A percentile compares a stretch with the other conserved stretches of the same genome.
Evolutionary conservation across 1,140 invertebrate species (phyloP).

Genomic region (Araneus ventricosus): DNA sequence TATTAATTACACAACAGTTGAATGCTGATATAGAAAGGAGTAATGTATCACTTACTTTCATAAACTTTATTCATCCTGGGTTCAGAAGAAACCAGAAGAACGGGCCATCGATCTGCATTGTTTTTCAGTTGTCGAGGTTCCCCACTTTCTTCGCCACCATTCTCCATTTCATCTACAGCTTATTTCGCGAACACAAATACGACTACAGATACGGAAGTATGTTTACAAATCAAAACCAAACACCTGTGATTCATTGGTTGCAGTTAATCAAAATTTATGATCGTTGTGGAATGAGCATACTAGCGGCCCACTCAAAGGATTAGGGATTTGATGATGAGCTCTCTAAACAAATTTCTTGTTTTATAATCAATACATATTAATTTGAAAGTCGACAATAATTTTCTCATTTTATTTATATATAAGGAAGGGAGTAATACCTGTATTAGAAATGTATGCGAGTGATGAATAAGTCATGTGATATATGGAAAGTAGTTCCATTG

Average conservation of each 20-base stretch:
- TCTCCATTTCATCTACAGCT: constrained; percentile 44
- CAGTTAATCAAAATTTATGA: background rate
- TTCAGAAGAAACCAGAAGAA: constrained; percentile 57
- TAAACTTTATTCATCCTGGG: constrained; percentile 30
- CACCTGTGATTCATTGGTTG: constrained; percentile 4
- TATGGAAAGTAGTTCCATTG: no score
- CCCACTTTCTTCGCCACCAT: constrained; percentile 28
- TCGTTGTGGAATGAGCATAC: no score
- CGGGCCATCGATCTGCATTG: constrained; percentile 53
- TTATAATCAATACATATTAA: no score
- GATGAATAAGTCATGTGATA: no score
- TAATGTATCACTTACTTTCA: constrained; percentile 8
- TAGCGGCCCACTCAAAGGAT: no score
- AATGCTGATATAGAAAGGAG: no score
- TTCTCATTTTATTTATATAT: no score
- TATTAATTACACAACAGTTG: background rate
- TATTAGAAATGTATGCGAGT: no score
- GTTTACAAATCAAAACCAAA: constrained; percentile 48
- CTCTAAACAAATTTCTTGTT: no score
- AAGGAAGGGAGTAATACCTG: no score
- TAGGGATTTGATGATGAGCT: no score
- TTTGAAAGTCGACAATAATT: no score
- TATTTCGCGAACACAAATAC: background rate
- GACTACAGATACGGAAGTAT: constrained; percentile 52
- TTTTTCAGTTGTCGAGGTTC: constrained; percentile 27